Evolutionary conservation across 2,888 invertebrate species (phyloP).

Genomic region (Noctuana brunneofusca): DNA sequence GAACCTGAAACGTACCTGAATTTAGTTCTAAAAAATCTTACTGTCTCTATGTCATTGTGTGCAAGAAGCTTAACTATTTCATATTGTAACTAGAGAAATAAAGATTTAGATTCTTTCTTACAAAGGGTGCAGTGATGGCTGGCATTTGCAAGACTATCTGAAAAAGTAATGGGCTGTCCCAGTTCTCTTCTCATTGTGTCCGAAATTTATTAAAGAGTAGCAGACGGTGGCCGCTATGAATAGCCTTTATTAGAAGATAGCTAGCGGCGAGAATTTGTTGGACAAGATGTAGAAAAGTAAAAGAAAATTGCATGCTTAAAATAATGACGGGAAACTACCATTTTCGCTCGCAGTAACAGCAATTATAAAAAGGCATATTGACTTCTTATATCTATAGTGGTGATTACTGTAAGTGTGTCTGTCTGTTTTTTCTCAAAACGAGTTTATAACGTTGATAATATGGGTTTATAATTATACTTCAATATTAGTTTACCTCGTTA

Average conservation of each 20-base stretch:
- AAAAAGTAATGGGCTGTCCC: constrained; percentile 16
- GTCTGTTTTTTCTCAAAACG: no score
- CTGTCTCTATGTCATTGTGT: background rate
- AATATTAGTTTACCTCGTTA: no score
- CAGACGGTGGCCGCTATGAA: constrained; percentile 1
- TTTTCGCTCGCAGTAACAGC: background rate
- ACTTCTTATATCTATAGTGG: no score
- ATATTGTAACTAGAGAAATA: background rate
- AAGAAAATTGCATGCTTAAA: background rate
- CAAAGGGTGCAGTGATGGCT: constrained; percentile 9
- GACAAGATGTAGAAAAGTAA: background rate
- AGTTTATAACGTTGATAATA: no score
- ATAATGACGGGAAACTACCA: background rate
- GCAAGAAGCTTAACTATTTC: background rate
- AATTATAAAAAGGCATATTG: no score
- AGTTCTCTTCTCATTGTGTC: constrained; percentile 4
- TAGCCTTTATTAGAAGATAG: background rate
- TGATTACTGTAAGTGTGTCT: no score
- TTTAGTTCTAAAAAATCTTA: background rate
- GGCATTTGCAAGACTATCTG: constrained; percentile 7
- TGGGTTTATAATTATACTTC: no score
- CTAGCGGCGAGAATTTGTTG: background rate
- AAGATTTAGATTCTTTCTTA: background rate
- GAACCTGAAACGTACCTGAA: background rate
- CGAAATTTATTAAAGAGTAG: constrained; percentile 9